Conservation (phyloP, 2,888 invertebrate genomes). For the Parochlus steinenii region DNA sequence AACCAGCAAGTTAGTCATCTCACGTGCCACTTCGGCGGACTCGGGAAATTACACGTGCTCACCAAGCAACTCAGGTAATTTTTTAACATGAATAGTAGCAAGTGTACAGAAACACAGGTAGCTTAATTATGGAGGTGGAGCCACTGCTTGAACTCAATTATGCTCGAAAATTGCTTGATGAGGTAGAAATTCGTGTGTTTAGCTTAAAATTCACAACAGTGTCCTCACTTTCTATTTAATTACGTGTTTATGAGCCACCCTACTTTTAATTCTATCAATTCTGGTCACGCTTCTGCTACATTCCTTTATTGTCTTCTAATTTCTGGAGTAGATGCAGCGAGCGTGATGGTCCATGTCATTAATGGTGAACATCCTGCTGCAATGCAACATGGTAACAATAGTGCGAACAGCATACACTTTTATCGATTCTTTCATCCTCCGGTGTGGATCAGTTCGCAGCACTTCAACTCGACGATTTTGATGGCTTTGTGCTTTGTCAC, state of each 20-base stretch:
- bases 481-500: too few relatives aligned
- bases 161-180: too few relatives aligned
- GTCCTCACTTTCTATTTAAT: slow-evolving; percentile 1
- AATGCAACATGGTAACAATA: slow-evolving; percentile 33
- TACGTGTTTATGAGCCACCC: not conserved
- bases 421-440: too few relatives aligned
- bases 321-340: slow-evolving; percentile 49
- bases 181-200: too few relatives aligned
- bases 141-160: too few relatives aligned
- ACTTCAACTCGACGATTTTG: too few relatives aligned
- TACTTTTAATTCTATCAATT: not conserved
- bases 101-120: too few relatives aligned
- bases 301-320: slow-evolving; percentile 2
- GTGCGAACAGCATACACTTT: slow-evolving; percentile 11
- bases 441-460: too few relatives aligned
- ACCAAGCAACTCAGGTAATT: slow-evolving; percentile 56
- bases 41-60: slow-evolving; percentile 84
- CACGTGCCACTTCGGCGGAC: slow-evolving; percentile 67
- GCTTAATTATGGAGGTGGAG: too few relatives aligned
- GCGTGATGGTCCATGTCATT: slow-evolving; percentile 67
- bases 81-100: not conserved
- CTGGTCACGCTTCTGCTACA: slow-evolving; percentile 10
- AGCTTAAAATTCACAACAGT: too few relatives aligned
- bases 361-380: slow-evolving; percentile 55
- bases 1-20: slow-evolving; percentile 70